A percentile compares a stretch with the other conserved stretches of the same genome.
These are phyloP conservation scores for Notospermus geniculatus DNA, from an alignment of 1,140 invertebrate genomes.

Conservation along the genomic window DNA sequence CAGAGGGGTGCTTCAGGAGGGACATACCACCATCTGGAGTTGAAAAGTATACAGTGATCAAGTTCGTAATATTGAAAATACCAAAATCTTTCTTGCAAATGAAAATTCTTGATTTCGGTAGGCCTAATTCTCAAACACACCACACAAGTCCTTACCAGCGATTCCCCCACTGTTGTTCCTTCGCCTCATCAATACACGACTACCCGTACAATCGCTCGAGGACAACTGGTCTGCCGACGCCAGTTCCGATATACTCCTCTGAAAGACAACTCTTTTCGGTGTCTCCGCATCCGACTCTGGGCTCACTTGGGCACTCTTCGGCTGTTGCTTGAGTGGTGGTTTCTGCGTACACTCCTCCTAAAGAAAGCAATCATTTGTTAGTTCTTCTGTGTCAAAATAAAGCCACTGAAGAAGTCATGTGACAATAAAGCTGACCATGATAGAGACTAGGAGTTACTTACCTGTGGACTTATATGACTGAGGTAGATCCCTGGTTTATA, in stretches of 20 bases:
- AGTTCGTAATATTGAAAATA: too few relatives aligned
- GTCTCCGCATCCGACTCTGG: constrained; percentile 51
- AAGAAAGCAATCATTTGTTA: too few relatives aligned
- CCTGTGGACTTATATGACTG: constrained; percentile 6
- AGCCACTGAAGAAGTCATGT: too few relatives aligned
- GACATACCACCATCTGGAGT: constrained; percentile 67
- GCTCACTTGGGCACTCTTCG: constrained; percentile 48
- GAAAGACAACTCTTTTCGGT: constrained; percentile 63
- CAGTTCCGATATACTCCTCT: constrained; percentile 66
- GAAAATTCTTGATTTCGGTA: too few relatives aligned
- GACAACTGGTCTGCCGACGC: not conserved
- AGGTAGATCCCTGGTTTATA: not conserved
- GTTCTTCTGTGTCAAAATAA: too few relatives aligned
- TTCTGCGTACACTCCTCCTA: too few relatives aligned
- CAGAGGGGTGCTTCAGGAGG: constrained; percentile 78
- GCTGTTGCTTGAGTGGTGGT: constrained; percentile 24
- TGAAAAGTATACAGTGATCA: too few relatives aligned
- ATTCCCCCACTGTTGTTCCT: constrained; percentile 71
- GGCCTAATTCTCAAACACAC: too few relatives aligned
- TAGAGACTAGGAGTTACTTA: too few relatives aligned
- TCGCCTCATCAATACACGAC: constrained; percentile 58
- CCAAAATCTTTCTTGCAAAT: too few relatives aligned
- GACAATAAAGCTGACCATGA: too few relatives aligned
- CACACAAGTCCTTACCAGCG: constrained; percentile 59
- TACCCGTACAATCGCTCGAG: constrained; percentile 35